A percentile compares a stretch with the other conserved stretches of the same genome.
These are phyloP conservation scores for Tridacna crocea DNA, from an alignment of 2,888 invertebrate species.

Conservation along the genomic window DNA sequence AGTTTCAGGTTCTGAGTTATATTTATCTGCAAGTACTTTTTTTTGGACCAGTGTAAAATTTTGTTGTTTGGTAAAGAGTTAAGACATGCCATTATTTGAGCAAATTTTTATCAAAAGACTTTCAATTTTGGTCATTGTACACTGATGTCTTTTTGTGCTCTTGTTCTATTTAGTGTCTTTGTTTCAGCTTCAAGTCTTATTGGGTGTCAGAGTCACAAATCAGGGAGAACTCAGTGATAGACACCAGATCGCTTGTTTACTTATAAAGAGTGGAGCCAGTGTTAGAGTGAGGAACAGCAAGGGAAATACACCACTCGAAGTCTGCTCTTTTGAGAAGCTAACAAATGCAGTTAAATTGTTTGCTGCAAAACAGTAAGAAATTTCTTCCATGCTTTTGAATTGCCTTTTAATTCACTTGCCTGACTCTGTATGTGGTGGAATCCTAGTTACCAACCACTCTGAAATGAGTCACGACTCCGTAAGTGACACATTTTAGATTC, in stretches of 20 bases:
- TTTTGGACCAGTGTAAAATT: too few species aligned
- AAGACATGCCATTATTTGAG: too few species aligned
- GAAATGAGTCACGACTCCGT: too few species aligned
- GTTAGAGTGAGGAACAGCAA: slow-evolving; percentile 50
- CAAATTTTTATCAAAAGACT: too few species aligned
- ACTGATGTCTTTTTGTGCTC: too few species aligned
- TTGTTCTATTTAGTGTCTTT: too few species aligned
- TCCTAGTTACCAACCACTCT: too few species aligned
- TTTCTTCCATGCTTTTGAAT: neutral
- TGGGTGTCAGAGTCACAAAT: slow-evolving; percentile 30
- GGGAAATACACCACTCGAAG: slow-evolving; percentile 58
- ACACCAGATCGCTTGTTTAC: slow-evolving; percentile 57
- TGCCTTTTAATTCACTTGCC: neutral
- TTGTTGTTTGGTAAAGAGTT: too few species aligned
- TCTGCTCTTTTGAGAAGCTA: slow-evolving; percentile 55
- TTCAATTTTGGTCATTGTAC: too few species aligned
- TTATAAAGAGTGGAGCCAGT: slow-evolving; percentile 65
- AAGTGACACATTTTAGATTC: too few species aligned
- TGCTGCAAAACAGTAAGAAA: slow-evolving; percentile 53
- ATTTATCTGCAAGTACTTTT: too few species aligned
- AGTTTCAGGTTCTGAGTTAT: too few species aligned
- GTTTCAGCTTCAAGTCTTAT: slow-evolving; percentile 20
- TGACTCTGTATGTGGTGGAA: neutral
- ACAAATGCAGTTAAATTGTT: slow-evolving; percentile 53
- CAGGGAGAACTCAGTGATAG: slow-evolving; percentile 51